Conservation (phyloP, 1,140 invertebrate species). For the Drosophila kikkawai region DNA sequence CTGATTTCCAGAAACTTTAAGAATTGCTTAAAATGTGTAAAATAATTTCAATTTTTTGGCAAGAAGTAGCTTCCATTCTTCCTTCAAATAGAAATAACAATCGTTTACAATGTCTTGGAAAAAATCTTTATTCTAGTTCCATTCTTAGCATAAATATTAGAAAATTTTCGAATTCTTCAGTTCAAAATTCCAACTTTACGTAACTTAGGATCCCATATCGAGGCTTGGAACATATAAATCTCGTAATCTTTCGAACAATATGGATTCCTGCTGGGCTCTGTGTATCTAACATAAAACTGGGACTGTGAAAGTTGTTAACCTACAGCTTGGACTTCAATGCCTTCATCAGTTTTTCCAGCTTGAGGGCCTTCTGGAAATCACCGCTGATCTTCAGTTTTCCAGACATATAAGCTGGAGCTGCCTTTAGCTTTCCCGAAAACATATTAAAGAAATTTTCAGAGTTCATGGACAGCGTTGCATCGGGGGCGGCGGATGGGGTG, state of each 20-base stretch:
- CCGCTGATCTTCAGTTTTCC: conserved; percentile 98
- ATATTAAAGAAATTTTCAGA: conserved; percentile 91
- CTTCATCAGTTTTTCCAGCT: conserved; percentile 97
- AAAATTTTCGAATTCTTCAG: background rate
- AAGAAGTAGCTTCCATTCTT: background rate
- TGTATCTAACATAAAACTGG: conserved; percentile 4
- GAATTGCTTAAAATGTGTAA: too few relatives aligned
- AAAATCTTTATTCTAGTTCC: conserved; percentile 7
- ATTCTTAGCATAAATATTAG: background rate
- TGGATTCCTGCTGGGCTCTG: background rate
- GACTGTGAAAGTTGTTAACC: conserved; percentile 14
- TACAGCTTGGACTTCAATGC: conserved; percentile 91
- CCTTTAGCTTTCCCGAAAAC: conserved; percentile 94
- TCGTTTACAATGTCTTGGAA: background rate
- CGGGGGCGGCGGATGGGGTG: conserved; percentile 88
- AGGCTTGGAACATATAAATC: background rate
- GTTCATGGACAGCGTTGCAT: conserved; percentile 95
- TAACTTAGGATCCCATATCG: background rate
- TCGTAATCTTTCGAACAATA: too few relatives aligned
- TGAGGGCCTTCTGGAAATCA: conserved; percentile 97
- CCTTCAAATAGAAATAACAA: background rate
- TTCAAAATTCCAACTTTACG: conserved; percentile 4
- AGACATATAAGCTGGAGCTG: conserved; percentile 96
- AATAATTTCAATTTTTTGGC: background rate
- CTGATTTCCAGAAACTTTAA: too few relatives aligned